phyloP scores from a whole-genome alignment of 1,140 invertebrate species.

The Drosophila ercepeae region DNA sequence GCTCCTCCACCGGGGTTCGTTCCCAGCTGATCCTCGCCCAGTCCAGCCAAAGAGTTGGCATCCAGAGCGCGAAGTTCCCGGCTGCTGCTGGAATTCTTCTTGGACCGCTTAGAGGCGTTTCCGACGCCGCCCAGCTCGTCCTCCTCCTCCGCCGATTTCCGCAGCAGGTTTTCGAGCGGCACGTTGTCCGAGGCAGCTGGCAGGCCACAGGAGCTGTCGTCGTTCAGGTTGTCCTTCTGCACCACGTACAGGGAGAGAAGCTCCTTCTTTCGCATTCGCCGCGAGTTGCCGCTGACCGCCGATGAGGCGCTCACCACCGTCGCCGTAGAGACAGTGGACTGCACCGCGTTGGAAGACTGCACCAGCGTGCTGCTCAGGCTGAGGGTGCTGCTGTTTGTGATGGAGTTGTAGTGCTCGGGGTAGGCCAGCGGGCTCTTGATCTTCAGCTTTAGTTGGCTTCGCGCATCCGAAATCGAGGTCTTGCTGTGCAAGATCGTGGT shows the following conservation, averaged over 20 bases:
- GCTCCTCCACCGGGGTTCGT: neutral
- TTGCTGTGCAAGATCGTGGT: conserved; percentile 86
- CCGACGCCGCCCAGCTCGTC: conserved; percentile 84
- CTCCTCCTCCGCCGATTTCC: conserved; percentile 71
- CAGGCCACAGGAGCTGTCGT: conserved; percentile 86
- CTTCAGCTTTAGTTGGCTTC: conserved; percentile 94
- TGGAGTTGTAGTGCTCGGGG: conserved; percentile 65
- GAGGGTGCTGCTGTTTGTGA: conserved; percentile 54
- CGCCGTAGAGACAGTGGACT: conserved; percentile 57
- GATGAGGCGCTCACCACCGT: conserved; percentile 56
- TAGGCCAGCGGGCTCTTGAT: conserved; percentile 92
- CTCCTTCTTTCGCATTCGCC: conserved; percentile 95
- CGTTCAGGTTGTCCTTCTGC: conserved; percentile 92
- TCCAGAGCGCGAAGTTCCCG: conserved; percentile 85
- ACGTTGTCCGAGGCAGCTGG: conserved; percentile 74
- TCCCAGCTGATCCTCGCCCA: conserved; percentile 56
- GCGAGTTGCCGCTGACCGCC: conserved; percentile 84
- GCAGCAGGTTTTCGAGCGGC: conserved; percentile 54
- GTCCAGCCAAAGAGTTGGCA: conserved; percentile 45
- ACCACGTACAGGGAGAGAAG: conserved; percentile 93
- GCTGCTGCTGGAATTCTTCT: conserved; percentile 70
- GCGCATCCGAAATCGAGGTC: conserved; percentile 88
- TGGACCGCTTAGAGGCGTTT: conserved; percentile 85
- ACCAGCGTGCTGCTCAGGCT: conserved; percentile 50
- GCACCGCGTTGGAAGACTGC: conserved; percentile 51